phyloP scores from a whole-genome alignment of 2,888 invertebrate genomes.

The Strigamia transsilvanica region DNA sequence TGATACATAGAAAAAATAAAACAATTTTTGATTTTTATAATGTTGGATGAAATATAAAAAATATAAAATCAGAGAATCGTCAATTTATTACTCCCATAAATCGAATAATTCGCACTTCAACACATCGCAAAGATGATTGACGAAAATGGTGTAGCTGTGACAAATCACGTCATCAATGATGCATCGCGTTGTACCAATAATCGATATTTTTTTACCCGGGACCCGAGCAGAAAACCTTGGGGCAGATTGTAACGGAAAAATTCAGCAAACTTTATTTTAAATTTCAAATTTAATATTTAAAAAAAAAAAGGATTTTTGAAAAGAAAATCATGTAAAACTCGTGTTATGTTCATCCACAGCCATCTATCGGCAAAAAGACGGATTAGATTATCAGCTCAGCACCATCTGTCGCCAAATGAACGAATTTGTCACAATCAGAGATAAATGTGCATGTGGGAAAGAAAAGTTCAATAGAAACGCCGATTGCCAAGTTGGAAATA shows the following conservation, averaged over 20 bases:
- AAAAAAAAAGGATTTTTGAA: not conserved
- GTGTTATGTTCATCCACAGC: not conserved
- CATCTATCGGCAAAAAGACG: not conserved
- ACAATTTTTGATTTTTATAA: not conserved
- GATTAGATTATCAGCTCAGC: not conserved
- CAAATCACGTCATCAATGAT: constrained; percentile 45
- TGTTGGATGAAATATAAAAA: not conserved
- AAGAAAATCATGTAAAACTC: not conserved
- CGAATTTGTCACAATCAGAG: not conserved
- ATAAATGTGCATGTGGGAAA: not conserved
- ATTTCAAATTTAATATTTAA: not conserved
- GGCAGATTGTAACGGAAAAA: not conserved
- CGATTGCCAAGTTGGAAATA: constrained; percentile 9
- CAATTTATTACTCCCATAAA: constrained; percentile 7
- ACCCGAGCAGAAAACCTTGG: not conserved
- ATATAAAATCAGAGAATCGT: not conserved
- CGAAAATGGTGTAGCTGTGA: not conserved
- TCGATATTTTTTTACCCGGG: not conserved
- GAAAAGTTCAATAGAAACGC: not conserved
- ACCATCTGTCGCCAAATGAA: not conserved
- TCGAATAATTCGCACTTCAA: constrained; percentile 47
- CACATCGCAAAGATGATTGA: constrained; percentile 20
- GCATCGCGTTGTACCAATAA: constrained; percentile 11
- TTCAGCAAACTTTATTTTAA: not conserved
- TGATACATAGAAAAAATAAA: not conserved